Base-by-base conservation (phyloP, 2,797 vertebrate species). In the Cheirogaleus major region DNA sequence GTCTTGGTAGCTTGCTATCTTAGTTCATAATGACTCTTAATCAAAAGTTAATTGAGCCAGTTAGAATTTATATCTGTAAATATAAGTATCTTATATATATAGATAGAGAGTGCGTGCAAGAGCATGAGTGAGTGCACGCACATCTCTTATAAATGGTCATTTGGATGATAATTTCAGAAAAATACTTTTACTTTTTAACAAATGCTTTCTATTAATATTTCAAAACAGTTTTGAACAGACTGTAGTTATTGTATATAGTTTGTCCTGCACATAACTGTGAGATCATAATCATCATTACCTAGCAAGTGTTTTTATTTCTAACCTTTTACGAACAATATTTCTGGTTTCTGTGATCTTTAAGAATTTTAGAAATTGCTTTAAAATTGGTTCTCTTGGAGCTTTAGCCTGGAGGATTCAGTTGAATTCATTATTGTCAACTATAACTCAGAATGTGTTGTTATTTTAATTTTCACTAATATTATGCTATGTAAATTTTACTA, bases 331-430 rank as follows among this genome's bases (percentile, higher is more conserved):
- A 41, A 72, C 30, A 67, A 3, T 69, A 23, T 27, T 82, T 85
- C 80, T 73, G 25, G 45, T 78, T 91, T 85, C 43, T 84, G 15
- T 93, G 23, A 72, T 81, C 45, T 88, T 94, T 93, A 70, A 63
- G 20, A 6, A 80, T 76, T 87, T 75, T 67, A 72, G n/a, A 92
- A 94, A 87, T 93, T 90, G 72, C 23, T 94, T 69, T 91, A 38
- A 63, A 91, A 65, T 52, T 69, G 11, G 5, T 65, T 81, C 38
- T 41, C 10, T 55, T 96, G 48, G 32, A 79, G 27, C 30, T 61
- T 90, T 82, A 78, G 75, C n/a, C 17, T 55, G 22, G 45, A 89
- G 7, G 35, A 70, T 85, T 95, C 18, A 32, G 43, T 73, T 87
- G n/a, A 95, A 75, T 72, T 78, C 22, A 59, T 0, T 86, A 38